A percentile compares a stretch with the other conserved stretches of the same genome.
These are phyloP conservation scores for Benthosema pterotum DNA, from an alignment of 2,797 vertebrate species.

Conservation along the genomic window DNA sequence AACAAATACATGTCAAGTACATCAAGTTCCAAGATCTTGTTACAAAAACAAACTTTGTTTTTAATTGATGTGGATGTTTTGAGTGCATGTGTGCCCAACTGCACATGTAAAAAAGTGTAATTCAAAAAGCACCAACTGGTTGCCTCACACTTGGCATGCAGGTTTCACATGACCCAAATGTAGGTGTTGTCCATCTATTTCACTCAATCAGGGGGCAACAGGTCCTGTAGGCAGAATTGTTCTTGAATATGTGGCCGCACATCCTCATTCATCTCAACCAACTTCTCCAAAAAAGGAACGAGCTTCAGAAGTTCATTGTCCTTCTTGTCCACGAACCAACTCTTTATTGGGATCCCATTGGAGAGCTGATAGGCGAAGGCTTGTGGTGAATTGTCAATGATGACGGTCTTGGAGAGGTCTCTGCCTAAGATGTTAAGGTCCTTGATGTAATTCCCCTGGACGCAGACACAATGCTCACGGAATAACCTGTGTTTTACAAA, in stretches of 20 bases:
- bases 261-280: conserved; percentile 98
- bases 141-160: no score
- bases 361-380: conserved; percentile 99
- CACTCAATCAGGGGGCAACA: conserved; percentile 94
- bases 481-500: conserved; percentile 98
- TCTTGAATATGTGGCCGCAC: conserved; percentile 96
- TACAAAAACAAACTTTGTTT: no score
- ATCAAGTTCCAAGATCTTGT: no score
- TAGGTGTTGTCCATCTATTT: conserved; percentile 6
- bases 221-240: conserved; percentile 97
- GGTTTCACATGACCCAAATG: no score
- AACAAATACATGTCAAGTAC: no score
- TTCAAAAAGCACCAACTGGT: no score
- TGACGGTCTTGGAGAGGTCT: conserved; percentile 99
- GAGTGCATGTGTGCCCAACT: no score
- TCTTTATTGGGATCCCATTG: conserved; percentile 99
- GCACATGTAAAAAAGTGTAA: no score
- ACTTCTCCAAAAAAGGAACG: conserved; percentile 98
- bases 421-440: conserved; percentile 97
- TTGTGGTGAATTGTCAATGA: conserved; percentile 99
- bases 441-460: conserved; percentile 99
- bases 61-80: no score
- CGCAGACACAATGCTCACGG: conserved; percentile 98
- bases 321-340: conserved; percentile 99
- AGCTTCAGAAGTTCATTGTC: conserved; percentile 98